Evolutionary conservation across 2,888 invertebrate species (phyloP).

Genomic region (Tetragonula carbonaria): DNA sequence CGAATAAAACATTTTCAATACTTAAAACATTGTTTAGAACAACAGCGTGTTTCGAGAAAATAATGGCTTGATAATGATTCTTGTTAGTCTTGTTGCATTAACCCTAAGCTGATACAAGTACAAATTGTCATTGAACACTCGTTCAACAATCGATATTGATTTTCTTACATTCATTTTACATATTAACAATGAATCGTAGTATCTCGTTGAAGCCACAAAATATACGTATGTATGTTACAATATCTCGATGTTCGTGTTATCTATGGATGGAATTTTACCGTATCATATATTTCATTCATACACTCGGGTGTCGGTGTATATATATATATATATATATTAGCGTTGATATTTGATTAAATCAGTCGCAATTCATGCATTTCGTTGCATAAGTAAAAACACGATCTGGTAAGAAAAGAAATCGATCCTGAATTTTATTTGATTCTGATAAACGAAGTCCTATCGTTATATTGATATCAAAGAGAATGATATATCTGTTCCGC

Average conservation of each 20-base stretch:
- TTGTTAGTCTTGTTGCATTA: too few species aligned
- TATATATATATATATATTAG: slow-evolving; percentile 22
- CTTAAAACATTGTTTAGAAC: background rate
- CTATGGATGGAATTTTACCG: slow-evolving; percentile 67
- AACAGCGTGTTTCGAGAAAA: background rate
- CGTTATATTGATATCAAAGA: slow-evolving; percentile 23
- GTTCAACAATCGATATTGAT: slow-evolving; percentile 62
- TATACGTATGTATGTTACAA: slow-evolving; percentile 33
- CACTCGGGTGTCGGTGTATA: background rate
- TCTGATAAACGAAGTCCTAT: background rate
- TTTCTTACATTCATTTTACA: slow-evolving; percentile 59
- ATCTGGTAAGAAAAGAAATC: background rate
- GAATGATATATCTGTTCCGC: slow-evolving; percentile 4
- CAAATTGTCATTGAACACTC: slow-evolving; percentile 26
- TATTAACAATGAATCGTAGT: slow-evolving; percentile 63
- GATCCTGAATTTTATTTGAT: background rate
- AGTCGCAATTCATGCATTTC: slow-evolving; percentile 56
- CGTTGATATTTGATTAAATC: slow-evolving; percentile 45
- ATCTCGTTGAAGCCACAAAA: slow-evolving; percentile 51
- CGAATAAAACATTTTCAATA: slow-evolving; percentile 34
- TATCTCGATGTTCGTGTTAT: slow-evolving; percentile 40
- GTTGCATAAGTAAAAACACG: slow-evolving; percentile 46
- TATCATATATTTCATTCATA: slow-evolving; percentile 28
- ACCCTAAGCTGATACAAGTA: background rate
- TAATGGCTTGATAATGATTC: background rate